These are phyloP conservation scores for Perca schrenkii DNA, from an alignment of 2,113 vertebrate genomes.

Conservation along the genomic window DNA sequence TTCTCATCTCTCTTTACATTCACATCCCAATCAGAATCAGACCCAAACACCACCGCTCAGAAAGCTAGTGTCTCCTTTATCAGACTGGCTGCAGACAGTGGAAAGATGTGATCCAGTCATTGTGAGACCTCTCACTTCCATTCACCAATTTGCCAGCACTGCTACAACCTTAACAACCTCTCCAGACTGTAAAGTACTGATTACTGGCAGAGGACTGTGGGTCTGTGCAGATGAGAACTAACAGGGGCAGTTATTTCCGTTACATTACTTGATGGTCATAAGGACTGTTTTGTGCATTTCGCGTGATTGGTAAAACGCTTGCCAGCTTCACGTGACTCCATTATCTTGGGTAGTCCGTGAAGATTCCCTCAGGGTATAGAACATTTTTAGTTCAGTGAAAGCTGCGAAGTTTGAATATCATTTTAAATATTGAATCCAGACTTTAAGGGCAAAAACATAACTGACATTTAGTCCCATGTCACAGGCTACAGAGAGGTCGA, in stretches of 20 bases:
- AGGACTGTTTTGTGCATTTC: conserved; percentile 57
- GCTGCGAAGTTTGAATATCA: not conserved
- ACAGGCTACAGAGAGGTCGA: not conserved
- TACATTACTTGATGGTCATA: conserved; percentile 61
- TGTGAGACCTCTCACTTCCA: conserved; percentile 50
- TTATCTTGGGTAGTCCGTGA: conserved; percentile 22
- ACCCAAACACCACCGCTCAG: conserved; percentile 22
- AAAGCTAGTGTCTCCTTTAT: conserved; percentile 67
- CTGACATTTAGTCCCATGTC: not conserved
- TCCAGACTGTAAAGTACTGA: conserved; percentile 37
- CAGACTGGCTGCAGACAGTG: conserved; percentile 65
- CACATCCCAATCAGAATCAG: conserved; percentile 49
- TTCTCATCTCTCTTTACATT: conserved; percentile 22
- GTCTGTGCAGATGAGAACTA: conserved; percentile 30
- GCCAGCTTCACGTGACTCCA: conserved; percentile 72
- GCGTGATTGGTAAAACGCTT: conserved; percentile 51
- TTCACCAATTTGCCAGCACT: conserved; percentile 43
- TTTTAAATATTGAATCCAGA: not conserved
- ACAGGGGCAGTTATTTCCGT: conserved; percentile 53
- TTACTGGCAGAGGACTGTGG: conserved; percentile 26
- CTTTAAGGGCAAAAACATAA: not conserved
- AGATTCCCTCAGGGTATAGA: conserved; percentile 16
- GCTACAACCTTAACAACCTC: conserved; percentile 48
- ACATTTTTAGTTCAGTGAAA: conserved; percentile 18
- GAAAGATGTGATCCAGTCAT: conserved; percentile 55